phyloP scores from a whole-genome alignment of 2,113 vertebrate genomes.

The Candoia aspera region DNA sequence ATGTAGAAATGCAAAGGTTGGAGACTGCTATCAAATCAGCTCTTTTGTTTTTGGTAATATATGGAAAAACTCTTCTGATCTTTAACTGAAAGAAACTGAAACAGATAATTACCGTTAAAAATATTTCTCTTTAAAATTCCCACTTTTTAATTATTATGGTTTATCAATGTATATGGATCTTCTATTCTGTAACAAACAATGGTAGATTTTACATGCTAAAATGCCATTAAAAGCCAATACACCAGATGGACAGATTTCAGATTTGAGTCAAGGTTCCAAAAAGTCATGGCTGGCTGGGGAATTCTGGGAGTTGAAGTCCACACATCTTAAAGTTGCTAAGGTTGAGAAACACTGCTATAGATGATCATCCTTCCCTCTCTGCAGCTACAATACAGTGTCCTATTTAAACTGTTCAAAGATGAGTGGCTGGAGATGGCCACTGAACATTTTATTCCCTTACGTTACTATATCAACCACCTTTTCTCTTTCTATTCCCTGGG shows the following conservation, averaged over 20 bases:
- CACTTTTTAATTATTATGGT: neutral
- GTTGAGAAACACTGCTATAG: neutral
- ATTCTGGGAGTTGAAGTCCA: no score
- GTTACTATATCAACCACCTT: neutral
- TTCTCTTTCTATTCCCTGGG: neutral
- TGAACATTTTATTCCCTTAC: neutral
- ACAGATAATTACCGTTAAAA: neutral
- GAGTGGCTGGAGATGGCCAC: neutral
- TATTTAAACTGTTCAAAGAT: neutral
- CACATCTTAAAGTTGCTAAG: no score
- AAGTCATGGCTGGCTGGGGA: no score
- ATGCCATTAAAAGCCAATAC: neutral
- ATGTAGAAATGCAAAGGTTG: neutral
- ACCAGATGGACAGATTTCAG: neutral
- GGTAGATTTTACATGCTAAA: neutral
- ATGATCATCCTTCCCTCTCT: neutral
- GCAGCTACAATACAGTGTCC: neutral
- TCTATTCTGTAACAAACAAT: neutral
- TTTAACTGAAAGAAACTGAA: neutral
- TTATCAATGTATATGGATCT: neutral
- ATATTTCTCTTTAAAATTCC: neutral
- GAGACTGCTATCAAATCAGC: neutral
- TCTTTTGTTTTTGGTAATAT: neutral
- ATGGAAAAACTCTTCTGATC: neutral
- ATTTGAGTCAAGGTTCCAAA: no score